These are phyloP conservation scores for Kryphioiulus occultus DNA, from an alignment of 2,888 invertebrate species.

Conservation along the genomic window DNA sequence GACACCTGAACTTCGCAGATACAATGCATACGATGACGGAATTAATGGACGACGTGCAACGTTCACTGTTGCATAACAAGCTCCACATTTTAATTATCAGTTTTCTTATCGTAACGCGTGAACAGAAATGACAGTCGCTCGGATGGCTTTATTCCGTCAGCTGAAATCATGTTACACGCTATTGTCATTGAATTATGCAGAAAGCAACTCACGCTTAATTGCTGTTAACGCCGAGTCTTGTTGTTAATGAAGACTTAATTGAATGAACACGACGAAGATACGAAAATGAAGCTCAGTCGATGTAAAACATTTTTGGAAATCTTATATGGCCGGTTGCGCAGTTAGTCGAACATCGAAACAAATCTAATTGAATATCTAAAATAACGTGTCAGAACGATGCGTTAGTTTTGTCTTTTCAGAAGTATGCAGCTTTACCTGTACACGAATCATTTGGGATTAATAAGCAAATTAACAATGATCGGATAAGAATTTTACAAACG, in stretches of 20 bases:
- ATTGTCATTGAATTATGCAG: neutral
- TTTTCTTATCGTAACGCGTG: slow-evolving; percentile 13
- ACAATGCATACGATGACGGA: neutral
- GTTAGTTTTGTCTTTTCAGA: too few relatives aligned
- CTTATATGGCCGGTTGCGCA: neutral
- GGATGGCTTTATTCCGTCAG: slow-evolving; percentile 10
- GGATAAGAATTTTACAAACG: too few relatives aligned
- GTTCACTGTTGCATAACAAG: neutral
- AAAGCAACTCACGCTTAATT: slow-evolving; percentile 22
- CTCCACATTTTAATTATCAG: neutral
- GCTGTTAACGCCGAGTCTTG: neutral
- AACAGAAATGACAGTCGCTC: neutral
- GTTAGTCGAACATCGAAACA: neutral
- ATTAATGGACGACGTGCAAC: neutral
- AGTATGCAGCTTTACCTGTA: too few relatives aligned
- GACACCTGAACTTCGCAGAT: neutral
- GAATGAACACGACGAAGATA: slow-evolving; percentile 35
- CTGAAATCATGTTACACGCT: slow-evolving; percentile 21
- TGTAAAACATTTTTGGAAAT: neutral
- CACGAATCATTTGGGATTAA: too few relatives aligned
- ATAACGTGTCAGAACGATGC: too few relatives aligned
- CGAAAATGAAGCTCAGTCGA: neutral
- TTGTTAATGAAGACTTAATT: slow-evolving; percentile 20
- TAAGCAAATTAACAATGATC: too few relatives aligned
- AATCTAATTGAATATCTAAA: neutral